A percentile compares a stretch with the other conserved stretches of the same genome.
These are phyloP conservation scores for Aurelia aurita DNA, from an alignment of 30 jellyfish, hydroid and myxozoan species.

Conservation along the genomic window DNA sequence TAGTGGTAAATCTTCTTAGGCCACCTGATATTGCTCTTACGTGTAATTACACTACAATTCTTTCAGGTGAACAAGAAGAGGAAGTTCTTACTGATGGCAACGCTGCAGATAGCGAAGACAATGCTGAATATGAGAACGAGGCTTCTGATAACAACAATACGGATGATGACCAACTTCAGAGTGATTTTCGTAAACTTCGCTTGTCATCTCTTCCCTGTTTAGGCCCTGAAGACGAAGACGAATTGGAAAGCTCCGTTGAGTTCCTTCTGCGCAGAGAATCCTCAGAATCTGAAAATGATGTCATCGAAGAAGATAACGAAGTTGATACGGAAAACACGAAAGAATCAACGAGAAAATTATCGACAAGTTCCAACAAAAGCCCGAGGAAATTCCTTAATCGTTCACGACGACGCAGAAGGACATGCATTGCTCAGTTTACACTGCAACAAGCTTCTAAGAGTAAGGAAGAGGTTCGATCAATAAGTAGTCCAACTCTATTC, in stretches of 20 bases:
- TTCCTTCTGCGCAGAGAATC: constrained; percentile 58
- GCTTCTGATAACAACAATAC: constrained; percentile 55
- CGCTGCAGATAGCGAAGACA: constrained; percentile 83
- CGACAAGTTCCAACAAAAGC: constrained; percentile 38
- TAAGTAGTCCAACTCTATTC: constrained; percentile 34
- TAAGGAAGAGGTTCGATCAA: constrained; percentile 20
- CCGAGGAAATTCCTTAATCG: constrained; percentile 45
- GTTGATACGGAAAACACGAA: constrained; percentile 22
- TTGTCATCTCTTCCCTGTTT: constrained; percentile 57
- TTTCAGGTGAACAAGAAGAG: constrained; percentile 12
- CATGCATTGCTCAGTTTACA: constrained; percentile 63
- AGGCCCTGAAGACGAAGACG: constrained; percentile 40
- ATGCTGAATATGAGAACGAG: constrained; percentile 70
- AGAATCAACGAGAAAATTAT: constrained; percentile 35
- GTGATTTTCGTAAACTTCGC: constrained; percentile 43
- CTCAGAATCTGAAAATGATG: constrained; percentile 70
- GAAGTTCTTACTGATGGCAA: constrained; percentile 66
- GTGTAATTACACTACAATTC: not conserved
- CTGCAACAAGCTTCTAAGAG: constrained; percentile 15
- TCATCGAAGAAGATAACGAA: constrained; percentile 50
- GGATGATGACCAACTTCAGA: constrained; percentile 72
- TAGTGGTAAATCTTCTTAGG: no score
- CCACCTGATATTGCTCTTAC: no score
- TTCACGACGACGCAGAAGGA: constrained; percentile 52
- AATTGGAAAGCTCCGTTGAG: constrained; percentile 95